phyloP scores from a whole-genome alignment of 2,888 invertebrate species.

The Syrphus vitripennis region DNA sequence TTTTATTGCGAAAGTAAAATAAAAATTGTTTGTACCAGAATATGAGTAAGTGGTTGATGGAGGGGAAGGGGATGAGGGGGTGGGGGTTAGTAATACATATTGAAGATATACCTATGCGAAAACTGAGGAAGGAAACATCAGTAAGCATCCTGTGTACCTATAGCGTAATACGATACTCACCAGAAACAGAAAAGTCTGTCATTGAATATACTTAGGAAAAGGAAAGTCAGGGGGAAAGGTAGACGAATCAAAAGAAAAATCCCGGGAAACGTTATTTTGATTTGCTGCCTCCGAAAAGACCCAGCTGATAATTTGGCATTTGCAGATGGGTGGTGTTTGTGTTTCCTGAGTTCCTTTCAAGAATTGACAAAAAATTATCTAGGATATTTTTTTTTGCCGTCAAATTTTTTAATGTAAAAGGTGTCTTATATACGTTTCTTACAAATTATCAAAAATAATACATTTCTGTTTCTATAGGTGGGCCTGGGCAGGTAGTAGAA shows the following conservation, averaged over 20 bases:
- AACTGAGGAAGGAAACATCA: background rate
- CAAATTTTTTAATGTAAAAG: background rate
- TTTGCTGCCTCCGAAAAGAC: background rate
- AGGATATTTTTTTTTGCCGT: background rate
- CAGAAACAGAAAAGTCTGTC: background rate
- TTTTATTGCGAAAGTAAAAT: background rate
- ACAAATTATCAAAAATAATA: background rate
- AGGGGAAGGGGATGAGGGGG: background rate
- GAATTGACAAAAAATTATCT: background rate
- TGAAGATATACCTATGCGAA: too few species aligned
- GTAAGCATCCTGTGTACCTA: conserved; percentile 9
- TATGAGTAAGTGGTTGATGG: background rate
- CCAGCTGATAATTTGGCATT: background rate
- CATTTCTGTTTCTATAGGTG: background rate
- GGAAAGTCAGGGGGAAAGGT: background rate
- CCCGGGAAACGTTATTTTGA: background rate
- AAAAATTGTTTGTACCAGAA: conserved; percentile 3
- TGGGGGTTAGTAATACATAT: background rate
- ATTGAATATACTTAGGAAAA: background rate
- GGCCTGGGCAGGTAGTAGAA: too few species aligned
- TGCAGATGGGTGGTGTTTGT: background rate
- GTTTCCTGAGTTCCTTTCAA: background rate
- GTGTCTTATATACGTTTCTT: background rate
- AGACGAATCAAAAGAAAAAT: background rate
- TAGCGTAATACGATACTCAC: background rate